A percentile compares a stretch with the other conserved stretches of the same genome.
These are phyloP conservation scores for Odocoileus hemionus DNA, from an alignment of 2,113 vertebrate genomes.

Conservation along the genomic window DNA sequence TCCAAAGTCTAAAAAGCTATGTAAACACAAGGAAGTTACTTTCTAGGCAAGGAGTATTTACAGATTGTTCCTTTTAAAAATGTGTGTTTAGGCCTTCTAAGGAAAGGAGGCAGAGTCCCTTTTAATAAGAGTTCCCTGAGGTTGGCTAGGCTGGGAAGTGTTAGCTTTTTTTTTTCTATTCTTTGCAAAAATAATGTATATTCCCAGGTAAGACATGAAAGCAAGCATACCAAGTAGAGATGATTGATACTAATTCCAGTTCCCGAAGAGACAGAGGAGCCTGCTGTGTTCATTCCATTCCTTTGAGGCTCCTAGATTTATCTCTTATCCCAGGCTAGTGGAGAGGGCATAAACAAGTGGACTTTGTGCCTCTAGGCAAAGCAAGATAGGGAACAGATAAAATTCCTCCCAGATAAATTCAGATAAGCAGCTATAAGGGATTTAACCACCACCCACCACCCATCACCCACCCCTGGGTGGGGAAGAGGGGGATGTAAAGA, in stretches of 20 bases:
- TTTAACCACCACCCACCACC: neutral
- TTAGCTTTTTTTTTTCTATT: neutral
- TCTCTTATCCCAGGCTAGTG: neutral
- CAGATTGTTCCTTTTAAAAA: neutral
- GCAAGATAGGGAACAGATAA: conserved; percentile 50
- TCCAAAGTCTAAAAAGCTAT: neutral
- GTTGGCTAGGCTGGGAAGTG: neutral
- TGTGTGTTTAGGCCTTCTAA: neutral
- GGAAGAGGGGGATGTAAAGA: neutral
- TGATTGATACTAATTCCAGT: neutral
- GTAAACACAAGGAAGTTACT: neutral
- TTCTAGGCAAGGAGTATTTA: neutral
- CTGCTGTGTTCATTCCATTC: neutral
- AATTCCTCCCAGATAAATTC: conserved; percentile 51
- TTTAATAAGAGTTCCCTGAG: neutral
- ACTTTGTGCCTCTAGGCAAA: neutral
- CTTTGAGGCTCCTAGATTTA: neutral
- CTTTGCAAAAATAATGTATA: conserved; percentile 31
- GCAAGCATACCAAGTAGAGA: neutral
- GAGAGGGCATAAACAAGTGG: neutral
- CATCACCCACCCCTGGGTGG: neutral
- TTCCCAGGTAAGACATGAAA: neutral
- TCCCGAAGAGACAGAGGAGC: neutral
- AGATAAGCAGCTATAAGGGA: conserved; percentile 28
- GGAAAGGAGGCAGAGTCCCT: neutral